These are phyloP conservation scores for Chroicocephalus ridibundus DNA, from an alignment of 2,113 vertebrate genomes.

Conservation along the genomic window DNA sequence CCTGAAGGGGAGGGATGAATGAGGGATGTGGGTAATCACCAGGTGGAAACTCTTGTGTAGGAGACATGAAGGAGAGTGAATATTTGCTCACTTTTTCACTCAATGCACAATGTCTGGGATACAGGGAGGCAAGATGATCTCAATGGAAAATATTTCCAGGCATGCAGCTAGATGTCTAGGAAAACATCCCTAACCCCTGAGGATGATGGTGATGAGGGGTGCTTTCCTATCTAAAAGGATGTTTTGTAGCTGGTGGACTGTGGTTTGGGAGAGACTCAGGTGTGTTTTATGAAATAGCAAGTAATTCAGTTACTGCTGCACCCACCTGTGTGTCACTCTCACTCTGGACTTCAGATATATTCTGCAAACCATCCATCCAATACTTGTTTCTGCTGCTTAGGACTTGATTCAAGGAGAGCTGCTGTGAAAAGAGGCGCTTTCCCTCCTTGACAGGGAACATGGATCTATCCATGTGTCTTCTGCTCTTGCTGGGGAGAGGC, in stretches of 20 bases:
- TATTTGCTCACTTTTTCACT: not conserved
- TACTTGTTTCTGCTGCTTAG: not conserved
- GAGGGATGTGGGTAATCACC: not conserved
- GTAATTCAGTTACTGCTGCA: not conserved
- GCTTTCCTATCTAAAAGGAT: rapidly evolving
- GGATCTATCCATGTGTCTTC: too few relatives aligned
- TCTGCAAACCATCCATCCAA: not conserved
- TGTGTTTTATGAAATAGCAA: not conserved
- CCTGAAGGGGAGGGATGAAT: not conserved
- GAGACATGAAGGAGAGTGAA: rapidly evolving
- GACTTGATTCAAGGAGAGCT: not conserved
- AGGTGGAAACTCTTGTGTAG: not conserved
- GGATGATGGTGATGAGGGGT: not conserved
- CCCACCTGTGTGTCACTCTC: rapidly evolving
- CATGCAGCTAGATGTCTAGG: not conserved
- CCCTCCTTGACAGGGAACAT: not conserved
- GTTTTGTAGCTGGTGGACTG: not conserved
- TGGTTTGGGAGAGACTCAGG: not conserved
- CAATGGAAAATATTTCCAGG: not conserved
- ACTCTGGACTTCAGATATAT: not conserved
- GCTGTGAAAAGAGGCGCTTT: not conserved
- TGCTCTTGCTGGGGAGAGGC: not conserved
- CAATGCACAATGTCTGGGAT: not conserved
- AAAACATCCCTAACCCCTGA: rapidly evolving
- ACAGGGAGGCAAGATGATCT: not conserved